Conservation (phyloP, 1,140 invertebrate species). For the Drosophila sp. region DNA sequence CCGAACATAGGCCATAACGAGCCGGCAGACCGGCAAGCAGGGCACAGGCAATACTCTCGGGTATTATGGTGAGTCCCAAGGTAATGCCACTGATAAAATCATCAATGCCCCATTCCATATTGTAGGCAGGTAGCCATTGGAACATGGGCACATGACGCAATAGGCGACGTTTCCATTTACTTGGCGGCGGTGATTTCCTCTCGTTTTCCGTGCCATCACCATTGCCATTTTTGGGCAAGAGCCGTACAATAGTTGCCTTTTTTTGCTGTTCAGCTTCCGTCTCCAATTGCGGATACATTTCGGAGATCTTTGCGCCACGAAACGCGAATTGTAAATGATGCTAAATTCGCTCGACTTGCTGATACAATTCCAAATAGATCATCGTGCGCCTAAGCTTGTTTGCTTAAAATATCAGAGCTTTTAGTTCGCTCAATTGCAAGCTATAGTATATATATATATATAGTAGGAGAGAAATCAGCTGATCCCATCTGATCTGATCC, state of each 20-base stretch:
- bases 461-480: conserved; percentile 6
- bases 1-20: conserved; percentile 85
- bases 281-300: conserved; percentile 68
- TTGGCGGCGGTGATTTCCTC: conserved; percentile 17
- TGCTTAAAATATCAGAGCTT: conserved; percentile 61
- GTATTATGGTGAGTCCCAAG: conserved; percentile 91
- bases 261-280: conserved; percentile 50
- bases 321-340: conserved; percentile 56
- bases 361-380: conserved; percentile 44
- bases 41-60: conserved; percentile 93
- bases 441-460: not conserved
- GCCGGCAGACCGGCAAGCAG: conserved; percentile 88
- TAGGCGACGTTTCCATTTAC: conserved; percentile 55
- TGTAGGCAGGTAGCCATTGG: conserved; percentile 87
- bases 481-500: not conserved
- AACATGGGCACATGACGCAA: conserved; percentile 80
- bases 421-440: conserved; percentile 34
- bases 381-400: conserved; percentile 37
- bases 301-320: conserved; percentile 37
- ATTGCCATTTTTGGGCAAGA: conserved; percentile 25
- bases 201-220: conserved; percentile 29
- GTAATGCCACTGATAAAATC: conserved; percentile 91
- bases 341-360: conserved; percentile 27
- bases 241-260: conserved; percentile 48
- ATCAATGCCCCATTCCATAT: conserved; percentile 85